These are phyloP conservation scores for Tenualosa ilisha DNA, from an alignment of 2,797 vertebrate genomes.

Conservation along the genomic window DNA sequence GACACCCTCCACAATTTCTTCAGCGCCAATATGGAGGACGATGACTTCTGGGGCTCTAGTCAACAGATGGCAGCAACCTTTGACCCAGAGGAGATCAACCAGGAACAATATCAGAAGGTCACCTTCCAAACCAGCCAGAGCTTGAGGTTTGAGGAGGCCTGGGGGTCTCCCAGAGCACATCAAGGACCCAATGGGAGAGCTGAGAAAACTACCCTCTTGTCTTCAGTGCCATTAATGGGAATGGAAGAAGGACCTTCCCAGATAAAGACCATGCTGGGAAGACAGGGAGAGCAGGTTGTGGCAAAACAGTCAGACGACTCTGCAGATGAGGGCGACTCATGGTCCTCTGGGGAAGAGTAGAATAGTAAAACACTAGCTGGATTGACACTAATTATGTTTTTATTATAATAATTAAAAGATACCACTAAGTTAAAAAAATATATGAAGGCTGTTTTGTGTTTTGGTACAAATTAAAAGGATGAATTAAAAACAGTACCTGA, in stretches of 20 bases:
- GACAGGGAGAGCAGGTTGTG: constrained; percentile 49
- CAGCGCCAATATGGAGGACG: constrained; percentile 52
- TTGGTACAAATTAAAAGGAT: neutral
- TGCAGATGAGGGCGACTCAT: constrained; percentile 66
- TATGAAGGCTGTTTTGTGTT: neutral
- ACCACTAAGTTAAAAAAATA: neutral
- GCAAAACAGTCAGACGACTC: constrained; percentile 68
- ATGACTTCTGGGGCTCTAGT: constrained; percentile 66
- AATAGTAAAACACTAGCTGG: constrained; percentile 23
- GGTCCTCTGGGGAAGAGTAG: constrained; percentile 74
- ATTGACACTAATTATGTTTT: constrained; percentile 23
- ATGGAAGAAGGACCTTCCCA: constrained; percentile 42
- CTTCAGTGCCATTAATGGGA: constrained; percentile 29
- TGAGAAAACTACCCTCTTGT: constrained; percentile 38
- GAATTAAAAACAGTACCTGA: neutral
- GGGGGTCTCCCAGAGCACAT: constrained; percentile 49
- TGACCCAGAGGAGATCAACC: constrained; percentile 48
- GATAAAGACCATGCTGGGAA: constrained; percentile 47
- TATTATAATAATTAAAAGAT: neutral
- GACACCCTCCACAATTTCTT: constrained; percentile 55
- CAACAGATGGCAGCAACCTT: constrained; percentile 60
- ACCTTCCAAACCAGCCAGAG: constrained; percentile 51
- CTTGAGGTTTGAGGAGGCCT: constrained; percentile 53
- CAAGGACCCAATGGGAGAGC: constrained; percentile 56
- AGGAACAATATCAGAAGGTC: constrained; percentile 36